A percentile compares a stretch with the other conserved stretches of the same genome.
Evolutionary conservation across 2,113 vertebrate species (phyloP).

Genomic region (Tenrec ecaudatus): DNA sequence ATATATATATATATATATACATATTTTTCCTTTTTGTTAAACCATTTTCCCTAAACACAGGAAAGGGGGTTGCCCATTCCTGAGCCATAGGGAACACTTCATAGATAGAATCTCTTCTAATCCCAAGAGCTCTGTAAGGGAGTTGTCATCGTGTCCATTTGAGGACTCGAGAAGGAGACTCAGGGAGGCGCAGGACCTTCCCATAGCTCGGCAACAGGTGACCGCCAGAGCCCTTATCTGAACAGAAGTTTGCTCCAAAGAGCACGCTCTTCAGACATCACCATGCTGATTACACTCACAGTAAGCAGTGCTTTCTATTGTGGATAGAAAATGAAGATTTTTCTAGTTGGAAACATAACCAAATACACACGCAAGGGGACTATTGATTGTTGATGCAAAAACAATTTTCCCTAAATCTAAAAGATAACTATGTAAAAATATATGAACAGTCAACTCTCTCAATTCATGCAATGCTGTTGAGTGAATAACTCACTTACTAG

Average conservation of each 20-base stretch:
- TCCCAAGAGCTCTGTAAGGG: not conserved
- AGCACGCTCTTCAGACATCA: too few species aligned
- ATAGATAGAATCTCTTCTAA: not conserved
- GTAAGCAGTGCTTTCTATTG: not conserved
- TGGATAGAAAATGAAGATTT: not conserved
- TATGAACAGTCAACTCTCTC: not conserved
- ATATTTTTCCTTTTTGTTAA: not conserved
- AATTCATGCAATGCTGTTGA: not conserved
- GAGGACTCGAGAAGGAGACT: not conserved
- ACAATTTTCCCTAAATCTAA: conserved; percentile 46
- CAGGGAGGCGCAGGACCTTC: not conserved
- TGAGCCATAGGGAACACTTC: not conserved
- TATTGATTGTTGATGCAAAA: not conserved
- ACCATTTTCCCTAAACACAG: not conserved
- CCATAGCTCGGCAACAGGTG: not conserved
- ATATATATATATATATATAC: not conserved
- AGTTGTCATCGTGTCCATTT: not conserved
- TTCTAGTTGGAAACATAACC: not conserved
- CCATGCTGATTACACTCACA: not conserved
- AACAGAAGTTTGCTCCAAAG: not conserved
- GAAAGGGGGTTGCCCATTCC: not conserved
- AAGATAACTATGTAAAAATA: not conserved
- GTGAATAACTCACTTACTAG: not conserved
- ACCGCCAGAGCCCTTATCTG: not conserved
- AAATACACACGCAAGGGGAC: not conserved